A percentile compares a stretch with the other conserved stretches of the same genome.
Evolutionary conservation across 2,113 vertebrate species (phyloP).

Genomic region (Salvator merianae): DNA sequence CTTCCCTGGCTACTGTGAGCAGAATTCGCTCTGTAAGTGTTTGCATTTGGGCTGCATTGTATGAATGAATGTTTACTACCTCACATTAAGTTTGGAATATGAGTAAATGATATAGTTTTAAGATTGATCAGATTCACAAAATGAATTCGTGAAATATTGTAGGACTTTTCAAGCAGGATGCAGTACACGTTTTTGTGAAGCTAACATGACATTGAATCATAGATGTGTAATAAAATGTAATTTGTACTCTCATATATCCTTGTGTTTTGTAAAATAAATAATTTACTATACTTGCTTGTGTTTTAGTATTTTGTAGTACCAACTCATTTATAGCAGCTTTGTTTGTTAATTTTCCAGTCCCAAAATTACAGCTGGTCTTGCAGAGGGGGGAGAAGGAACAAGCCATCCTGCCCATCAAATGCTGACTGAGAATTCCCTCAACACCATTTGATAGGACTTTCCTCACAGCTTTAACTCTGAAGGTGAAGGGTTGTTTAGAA

Average conservation of each 20-base stretch:
- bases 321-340: too few relatives aligned
- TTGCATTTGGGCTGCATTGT: not conserved
- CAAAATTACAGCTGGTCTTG: too few relatives aligned
- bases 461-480: too few relatives aligned
- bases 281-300: not conserved
- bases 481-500: too few relatives aligned
- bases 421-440: too few relatives aligned
- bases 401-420: too few relatives aligned
- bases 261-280: not conserved
- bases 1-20: not conserved
- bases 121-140: not conserved
- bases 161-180: not conserved
- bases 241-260: not conserved
- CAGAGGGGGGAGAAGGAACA: too few relatives aligned
- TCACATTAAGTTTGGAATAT: not conserved
- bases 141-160: not conserved
- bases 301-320: not conserved
- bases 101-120: not conserved
- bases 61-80: not conserved
- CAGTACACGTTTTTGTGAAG: not conserved
- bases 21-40: not conserved
- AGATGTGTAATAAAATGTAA: not conserved
- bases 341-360: too few relatives aligned
- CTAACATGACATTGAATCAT: not conserved
- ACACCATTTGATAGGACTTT: too few relatives aligned